Conservation (phyloP, 2,888 invertebrate genomes). For the Patella pellucida region DNA sequence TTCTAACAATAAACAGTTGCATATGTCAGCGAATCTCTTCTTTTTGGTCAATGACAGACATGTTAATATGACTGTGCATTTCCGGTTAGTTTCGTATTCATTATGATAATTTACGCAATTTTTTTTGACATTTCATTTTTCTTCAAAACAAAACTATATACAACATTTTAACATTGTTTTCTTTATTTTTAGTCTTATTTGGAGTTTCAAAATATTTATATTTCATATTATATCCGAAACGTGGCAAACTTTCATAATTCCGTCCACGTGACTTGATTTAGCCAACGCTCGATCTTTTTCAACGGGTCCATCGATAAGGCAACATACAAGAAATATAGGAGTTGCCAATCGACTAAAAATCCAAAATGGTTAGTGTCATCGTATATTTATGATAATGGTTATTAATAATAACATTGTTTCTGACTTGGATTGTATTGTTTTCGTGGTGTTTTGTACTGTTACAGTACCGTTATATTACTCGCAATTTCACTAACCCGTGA, state of each 20-base stretch:
- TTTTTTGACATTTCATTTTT: too few relatives aligned
- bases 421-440: too few relatives aligned
- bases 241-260: neutral
- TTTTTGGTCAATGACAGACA: constrained; percentile 21
- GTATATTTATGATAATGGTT: too few relatives aligned
- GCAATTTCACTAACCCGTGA: too few relatives aligned
- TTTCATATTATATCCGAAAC: too few relatives aligned
- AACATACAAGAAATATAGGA: constrained; percentile 40
- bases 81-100: neutral
- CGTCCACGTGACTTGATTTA: constrained; percentile 53
- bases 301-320: constrained; percentile 59
- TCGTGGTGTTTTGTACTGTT: too few relatives aligned
- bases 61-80: constrained; percentile 19
- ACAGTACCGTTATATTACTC: too few relatives aligned
- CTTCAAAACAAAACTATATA: too few relatives aligned
- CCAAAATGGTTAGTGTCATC: constrained; percentile 67
- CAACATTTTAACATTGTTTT: too few relatives aligned
- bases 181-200: too few relatives aligned
- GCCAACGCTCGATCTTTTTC: constrained; percentile 49
- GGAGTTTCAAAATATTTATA: too few relatives aligned
- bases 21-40: constrained; percentile 20
- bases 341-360: constrained; percentile 60
- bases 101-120: neutral
- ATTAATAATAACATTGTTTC: too few relatives aligned
- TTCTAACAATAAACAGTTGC: constrained; percentile 42